Evolutionary conservation across 2,888 invertebrate genomes (phyloP), one percentile per base, ranked within the genome.

Genomic region (Dasypogon diadema): DNA sequence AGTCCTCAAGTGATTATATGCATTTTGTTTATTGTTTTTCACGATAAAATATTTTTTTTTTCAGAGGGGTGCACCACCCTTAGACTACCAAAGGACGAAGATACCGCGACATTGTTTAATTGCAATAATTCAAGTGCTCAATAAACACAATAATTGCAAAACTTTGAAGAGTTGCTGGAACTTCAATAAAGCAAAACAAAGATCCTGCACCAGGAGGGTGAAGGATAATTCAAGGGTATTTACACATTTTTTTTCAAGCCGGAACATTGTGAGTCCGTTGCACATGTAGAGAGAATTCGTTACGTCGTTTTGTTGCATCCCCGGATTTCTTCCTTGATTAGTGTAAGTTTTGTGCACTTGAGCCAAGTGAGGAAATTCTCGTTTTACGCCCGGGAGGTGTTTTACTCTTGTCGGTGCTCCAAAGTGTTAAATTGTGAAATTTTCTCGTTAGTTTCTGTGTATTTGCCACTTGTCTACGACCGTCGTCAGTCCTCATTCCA

Each of bases 371-470:
- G 56, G 55, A 73, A 55, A 55, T 56, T 56, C 37, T 56, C 42
- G 24, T 73, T 55, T 55, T 56, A 56, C 42, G 24, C 42, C 73
- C 42, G 14, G 73, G 73, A 56, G 56, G 24, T 73, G 73, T 56
- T 73, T 73, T 73, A 54, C 77, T 77, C 77, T 77, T 77, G 54
- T 75, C 77, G 77, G 77, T 70, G 63, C 73, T 75, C 77, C 72
- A 75, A 77, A 77, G 77, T 77, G 77, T 77, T 75, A 77, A 77
- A 77, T 77, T 77, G 77, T 70, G 75, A 77, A 77, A 77, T 77
- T 77, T 77, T 77, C 77, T 77, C 74, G 77, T 77, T 77, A 75
- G 74, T 75, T 77, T 77, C 75, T 77, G 75, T 77, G 68, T 77
- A 74, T 75, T 75, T 77, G 74, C 77, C 74, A 77, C 77, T 77